Evolutionary conservation across 2,113 vertebrate species (phyloP).

Genomic region (Pithys albifrons): DNA sequence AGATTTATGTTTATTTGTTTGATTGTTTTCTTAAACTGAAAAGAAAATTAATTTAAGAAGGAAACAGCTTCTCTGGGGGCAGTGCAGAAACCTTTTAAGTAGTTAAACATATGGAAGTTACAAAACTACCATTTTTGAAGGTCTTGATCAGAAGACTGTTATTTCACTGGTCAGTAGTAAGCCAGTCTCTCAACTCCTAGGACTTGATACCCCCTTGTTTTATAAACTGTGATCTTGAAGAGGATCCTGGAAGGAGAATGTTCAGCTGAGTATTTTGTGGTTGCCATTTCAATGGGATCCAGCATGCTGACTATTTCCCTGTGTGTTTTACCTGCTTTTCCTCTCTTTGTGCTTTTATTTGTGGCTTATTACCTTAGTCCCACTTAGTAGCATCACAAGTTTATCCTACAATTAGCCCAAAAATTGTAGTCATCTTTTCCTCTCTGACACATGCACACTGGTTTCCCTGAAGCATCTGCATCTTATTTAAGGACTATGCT

Average conservation of each 20-base stretch:
- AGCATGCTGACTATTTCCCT: not conserved
- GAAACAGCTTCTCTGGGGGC: not conserved
- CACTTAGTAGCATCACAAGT: not conserved
- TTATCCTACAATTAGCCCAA: not conserved
- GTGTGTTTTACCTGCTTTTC: not conserved
- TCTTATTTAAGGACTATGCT: not conserved
- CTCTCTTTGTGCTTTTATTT: not conserved
- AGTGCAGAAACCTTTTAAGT: not conserved
- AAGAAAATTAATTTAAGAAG: not conserved
- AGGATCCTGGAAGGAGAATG: not conserved
- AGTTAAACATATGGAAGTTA: not conserved
- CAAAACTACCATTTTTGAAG: not conserved
- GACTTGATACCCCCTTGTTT: not conserved
- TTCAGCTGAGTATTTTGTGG: not conserved
- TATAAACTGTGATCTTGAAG: not conserved
- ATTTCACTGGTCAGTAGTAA: not conserved
- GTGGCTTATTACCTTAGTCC: not conserved
- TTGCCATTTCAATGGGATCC: not conserved
- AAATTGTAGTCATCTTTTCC: not conserved
- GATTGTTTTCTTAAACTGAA: not conserved
- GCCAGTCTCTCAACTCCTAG: not conserved
- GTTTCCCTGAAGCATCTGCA: not conserved
- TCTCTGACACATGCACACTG: not conserved
- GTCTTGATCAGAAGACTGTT: not conserved
- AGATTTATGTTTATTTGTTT: not conserved